phyloP scores from a whole-genome alignment of 2,113 vertebrate genomes.

The Cyanoramphus novaezelandiae region DNA sequence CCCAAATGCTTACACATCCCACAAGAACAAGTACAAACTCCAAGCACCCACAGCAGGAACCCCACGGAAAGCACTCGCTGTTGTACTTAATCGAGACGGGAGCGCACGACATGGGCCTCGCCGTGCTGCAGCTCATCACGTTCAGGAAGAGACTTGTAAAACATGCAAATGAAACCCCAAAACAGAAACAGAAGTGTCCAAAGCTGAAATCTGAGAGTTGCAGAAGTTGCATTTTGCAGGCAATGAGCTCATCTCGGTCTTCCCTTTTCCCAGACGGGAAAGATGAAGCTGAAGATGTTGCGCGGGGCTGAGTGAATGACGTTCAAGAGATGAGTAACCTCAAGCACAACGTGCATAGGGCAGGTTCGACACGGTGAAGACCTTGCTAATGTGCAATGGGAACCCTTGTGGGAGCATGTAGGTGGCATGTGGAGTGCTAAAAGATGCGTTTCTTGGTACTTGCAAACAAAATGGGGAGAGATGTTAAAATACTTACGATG shows the following conservation, averaged over 20 bases:
- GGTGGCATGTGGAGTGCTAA: not conserved
- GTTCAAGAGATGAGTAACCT: not conserved
- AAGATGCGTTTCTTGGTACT: not conserved
- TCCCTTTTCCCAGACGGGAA: not conserved
- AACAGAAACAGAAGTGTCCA: not conserved
- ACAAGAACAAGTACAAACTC: not conserved
- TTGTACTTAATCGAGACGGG: not conserved
- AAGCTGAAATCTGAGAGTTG: not conserved
- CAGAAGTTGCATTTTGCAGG: not conserved
- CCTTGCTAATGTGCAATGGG: accelerated
- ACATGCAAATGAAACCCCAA: not conserved
- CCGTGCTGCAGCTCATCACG: not conserved
- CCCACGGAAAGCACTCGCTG: not conserved
- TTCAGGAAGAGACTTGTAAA: not conserved
- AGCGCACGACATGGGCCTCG: not conserved
- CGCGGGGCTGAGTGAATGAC: accelerated
- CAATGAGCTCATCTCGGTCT: not conserved
- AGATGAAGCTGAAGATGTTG: not conserved
- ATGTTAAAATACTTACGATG: slow-evolving; percentile 80
- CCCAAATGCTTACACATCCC: not conserved
- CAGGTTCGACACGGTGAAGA: not conserved
- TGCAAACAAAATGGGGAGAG: not conserved
- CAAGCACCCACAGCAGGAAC: not conserved
- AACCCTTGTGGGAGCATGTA: not conserved
- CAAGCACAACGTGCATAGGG: not conserved